Conservation (phyloP, 2,797 vertebrate genomes). For the Malacoraja senta region DNA sequence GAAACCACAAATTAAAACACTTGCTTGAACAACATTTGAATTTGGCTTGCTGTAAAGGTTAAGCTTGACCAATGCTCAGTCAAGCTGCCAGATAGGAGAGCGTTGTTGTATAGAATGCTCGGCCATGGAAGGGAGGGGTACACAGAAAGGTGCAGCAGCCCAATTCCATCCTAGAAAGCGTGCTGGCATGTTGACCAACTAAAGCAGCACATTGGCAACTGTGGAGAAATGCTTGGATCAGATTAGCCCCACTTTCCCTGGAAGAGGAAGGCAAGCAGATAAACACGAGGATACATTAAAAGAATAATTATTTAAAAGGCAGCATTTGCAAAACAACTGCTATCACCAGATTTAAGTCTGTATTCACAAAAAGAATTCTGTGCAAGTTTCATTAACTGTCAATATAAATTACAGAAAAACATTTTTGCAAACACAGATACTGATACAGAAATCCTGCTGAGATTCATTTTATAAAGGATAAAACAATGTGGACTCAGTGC, state of each 20-base stretch:
- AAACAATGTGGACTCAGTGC: conserved; percentile 36
- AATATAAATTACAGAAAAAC: conserved; percentile 30
- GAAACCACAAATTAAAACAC: neutral
- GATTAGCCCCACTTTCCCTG: conserved; percentile 6
- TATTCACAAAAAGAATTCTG: conserved; percentile 37
- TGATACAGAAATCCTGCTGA: conserved; percentile 14
- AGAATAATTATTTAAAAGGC: conserved; percentile 1
- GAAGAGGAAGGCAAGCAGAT: conserved; percentile 20
- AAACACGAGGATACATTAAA: neutral
- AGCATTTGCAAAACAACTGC: conserved; percentile 30
- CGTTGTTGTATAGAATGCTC: neutral
- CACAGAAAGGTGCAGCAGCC: neutral
- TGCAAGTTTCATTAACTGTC: conserved; percentile 29
- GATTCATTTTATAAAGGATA: conserved; percentile 5
- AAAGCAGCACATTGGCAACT: neutral
- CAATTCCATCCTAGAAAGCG: neutral
- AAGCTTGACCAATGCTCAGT: neutral
- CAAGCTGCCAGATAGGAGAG: neutral
- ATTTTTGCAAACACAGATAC: conserved; percentile 15
- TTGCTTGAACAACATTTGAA: conserved; percentile 20
- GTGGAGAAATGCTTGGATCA: neutral
- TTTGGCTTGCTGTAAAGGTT: conserved; percentile 5
- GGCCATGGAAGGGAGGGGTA: neutral
- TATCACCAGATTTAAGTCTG: conserved; percentile 21
- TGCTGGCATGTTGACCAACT: neutral